phyloP scores from a whole-genome alignment of 1,140 invertebrate genomes.

The Dysdera silvatica region DNA sequence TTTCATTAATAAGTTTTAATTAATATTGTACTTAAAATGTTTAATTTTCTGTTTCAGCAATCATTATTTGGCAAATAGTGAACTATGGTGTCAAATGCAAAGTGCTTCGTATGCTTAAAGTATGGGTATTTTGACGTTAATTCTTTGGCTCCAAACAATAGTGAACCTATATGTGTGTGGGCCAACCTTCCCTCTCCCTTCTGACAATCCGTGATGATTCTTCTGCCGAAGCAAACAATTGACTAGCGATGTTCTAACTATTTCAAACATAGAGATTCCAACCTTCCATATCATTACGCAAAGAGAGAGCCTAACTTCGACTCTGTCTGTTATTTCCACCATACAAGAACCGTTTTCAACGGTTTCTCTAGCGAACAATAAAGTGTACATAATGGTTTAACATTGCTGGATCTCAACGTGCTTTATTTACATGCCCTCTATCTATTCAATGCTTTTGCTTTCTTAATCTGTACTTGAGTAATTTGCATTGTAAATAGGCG shows the following conservation, averaged over 20 bases:
- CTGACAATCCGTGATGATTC: constrained; percentile 25
- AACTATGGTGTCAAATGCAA: no score
- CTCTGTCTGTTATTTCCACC: background rate
- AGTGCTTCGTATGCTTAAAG: no score
- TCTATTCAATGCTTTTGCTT: no score
- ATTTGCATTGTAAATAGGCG: no score
- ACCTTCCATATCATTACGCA: constrained; percentile 20
- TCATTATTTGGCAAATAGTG: constrained; percentile 24
- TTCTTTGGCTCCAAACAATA: constrained; percentile 12
- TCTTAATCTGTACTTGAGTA: no score
- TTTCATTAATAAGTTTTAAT: no score
- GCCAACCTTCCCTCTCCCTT: constrained; percentile 6
- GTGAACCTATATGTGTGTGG: constrained; percentile 14
- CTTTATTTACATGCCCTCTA: background rate
- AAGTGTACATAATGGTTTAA: background rate
- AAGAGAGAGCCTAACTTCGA: background rate
- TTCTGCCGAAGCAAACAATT: constrained; percentile 4
- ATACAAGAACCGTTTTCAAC: no score
- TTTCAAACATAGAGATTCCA: constrained; percentile 20
- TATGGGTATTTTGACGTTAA: no score
- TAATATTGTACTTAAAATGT: no score
- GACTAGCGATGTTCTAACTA: constrained; percentile 1
- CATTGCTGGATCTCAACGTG: background rate
- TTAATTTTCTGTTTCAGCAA: constrained; percentile 22
- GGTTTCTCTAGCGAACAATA: background rate